phyloP scores from a whole-genome alignment of 2,888 invertebrate genomes.

The Oxystoma pomonae region DNA sequence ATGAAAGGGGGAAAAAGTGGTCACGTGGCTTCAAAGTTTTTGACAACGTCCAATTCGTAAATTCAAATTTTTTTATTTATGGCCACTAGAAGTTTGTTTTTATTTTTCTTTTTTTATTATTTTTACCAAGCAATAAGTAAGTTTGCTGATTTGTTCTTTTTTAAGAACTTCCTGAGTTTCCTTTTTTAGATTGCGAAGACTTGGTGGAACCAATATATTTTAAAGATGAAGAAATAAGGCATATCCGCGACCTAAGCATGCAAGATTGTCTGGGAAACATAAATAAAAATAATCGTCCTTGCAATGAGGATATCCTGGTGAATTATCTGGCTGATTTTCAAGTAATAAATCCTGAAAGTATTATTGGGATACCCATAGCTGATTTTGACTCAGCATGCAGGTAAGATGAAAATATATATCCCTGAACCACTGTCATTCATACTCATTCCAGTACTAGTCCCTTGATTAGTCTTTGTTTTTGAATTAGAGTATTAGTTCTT shows the following conservation, averaged over 20 bases:
- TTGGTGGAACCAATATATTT: constrained; percentile 20
- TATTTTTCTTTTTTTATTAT: too few relatives aligned
- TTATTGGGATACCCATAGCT: constrained; percentile 47
- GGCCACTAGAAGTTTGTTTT: too few relatives aligned
- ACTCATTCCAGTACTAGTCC: not conserved
- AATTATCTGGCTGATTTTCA: constrained; percentile 51
- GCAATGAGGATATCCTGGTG: constrained; percentile 48
- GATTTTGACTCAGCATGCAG: constrained; percentile 44
- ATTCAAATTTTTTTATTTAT: too few relatives aligned
- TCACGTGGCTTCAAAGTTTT: too few relatives aligned
- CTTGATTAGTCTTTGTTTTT: too few relatives aligned
- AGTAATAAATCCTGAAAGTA: constrained; percentile 53
- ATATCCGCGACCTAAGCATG: constrained; percentile 8
- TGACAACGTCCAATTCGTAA: too few relatives aligned
- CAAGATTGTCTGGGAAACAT: not conserved
- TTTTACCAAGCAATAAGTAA: too few relatives aligned
- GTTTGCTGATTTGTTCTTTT: too few relatives aligned
- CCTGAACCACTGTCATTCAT: not conserved
- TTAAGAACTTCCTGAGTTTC: too few relatives aligned
- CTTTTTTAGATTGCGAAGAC: not conserved
- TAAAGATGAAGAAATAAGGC: constrained; percentile 21
- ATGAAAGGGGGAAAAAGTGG: too few relatives aligned
- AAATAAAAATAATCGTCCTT: constrained; percentile 21
- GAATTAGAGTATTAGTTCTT: too few relatives aligned
- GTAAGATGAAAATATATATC: constrained; percentile 26